A percentile compares a stretch with the other conserved stretches of the same genome.
Conservation (phyloP, 2,113 vertebrate species). For the Podocnemis expansa region DNA sequence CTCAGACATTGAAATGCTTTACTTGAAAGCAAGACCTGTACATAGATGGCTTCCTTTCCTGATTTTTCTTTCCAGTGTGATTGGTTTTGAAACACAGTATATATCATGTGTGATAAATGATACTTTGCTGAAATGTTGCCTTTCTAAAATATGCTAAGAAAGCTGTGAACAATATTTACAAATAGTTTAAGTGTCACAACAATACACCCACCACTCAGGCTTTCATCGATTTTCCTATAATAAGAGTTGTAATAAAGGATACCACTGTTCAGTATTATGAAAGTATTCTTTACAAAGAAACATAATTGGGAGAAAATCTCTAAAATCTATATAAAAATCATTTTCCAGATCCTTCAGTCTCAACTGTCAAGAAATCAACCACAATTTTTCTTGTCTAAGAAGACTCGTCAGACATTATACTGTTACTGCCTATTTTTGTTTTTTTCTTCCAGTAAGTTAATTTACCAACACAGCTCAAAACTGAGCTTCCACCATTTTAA, state of each 20-base stretch:
- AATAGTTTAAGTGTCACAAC: constrained; percentile 81
- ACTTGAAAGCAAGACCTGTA: neutral
- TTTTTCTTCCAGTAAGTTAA: constrained; percentile 17
- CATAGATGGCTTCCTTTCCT: constrained; percentile 11
- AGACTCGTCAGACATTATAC: constrained; percentile 3
- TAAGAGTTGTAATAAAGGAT: constrained; percentile 72
- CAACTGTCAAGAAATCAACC: constrained; percentile 60
- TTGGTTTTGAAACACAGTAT: constrained; percentile 63
- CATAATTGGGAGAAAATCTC: constrained; percentile 55
- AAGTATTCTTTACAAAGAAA: constrained; percentile 60
- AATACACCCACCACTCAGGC: constrained; percentile 76
- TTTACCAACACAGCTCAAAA: constrained; percentile 57
- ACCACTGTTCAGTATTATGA: constrained; percentile 62
- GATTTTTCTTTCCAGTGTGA: constrained; percentile 36
- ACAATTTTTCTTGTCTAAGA: constrained; percentile 23
- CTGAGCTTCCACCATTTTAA: neutral
- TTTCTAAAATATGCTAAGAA: constrained; percentile 77
- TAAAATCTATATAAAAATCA: constrained; percentile 67
- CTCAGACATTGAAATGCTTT: neutral
- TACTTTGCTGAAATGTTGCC: constrained; percentile 74
- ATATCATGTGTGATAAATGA: constrained; percentile 77
- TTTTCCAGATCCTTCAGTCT: constrained; percentile 53
- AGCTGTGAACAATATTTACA: constrained; percentile 82
- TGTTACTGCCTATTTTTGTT: constrained; percentile 38
- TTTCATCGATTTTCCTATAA: constrained; percentile 68